Base-by-base conservation (phyloP, 2,113 vertebrate genomes). In the Antigone vipio region DNA sequence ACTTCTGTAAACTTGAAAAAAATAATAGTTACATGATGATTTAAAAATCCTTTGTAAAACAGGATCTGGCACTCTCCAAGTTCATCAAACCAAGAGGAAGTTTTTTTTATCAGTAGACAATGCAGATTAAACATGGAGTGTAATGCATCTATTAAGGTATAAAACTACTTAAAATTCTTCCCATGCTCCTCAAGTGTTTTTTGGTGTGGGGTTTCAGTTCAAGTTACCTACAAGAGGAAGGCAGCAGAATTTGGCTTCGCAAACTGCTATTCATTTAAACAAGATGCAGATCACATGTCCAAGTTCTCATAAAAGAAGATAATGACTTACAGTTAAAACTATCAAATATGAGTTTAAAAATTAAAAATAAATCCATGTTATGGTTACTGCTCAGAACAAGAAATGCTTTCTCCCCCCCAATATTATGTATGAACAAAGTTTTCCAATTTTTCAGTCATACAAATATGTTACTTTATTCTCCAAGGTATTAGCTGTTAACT, bases 341-440 rank as follows among this genome's bases (percentile, higher is more conserved):
- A 80, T 2, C 26, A 92, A 75, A 69, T 64, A 74, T 0, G 0
- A 88, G 40, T 42, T 19, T 60, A 11, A 14, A 66, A 95, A 53
- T n/a, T 83, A 82, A 93, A 91, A 89, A 52, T 4, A 69, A 93
- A 83, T 34, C 22, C 1, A 20, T 74, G 77, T 83, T 56, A 38
- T 2, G 0, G 42, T 63, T 56, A 64, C 35, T 79, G 40, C 9
- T 79, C n/a, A 60, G 53, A 88, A 73, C 5, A 64, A 72, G 4
- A 83, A 93, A 86, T 34, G 17, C 15, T 82, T 72, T 77, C 67
- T 32, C 64, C 60, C 93, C 87, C 62, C 35, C 74, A 92, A 6
- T 14, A 26, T 30, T 12, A 69, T 6, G 15, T 49, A 53, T n/a
- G 23, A 88, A 53, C 1, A 68, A 78, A 68, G 35, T 40, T 47